Evolutionary conservation across 2,797 vertebrate species (phyloP), one percentile per base, ranked within the genome.

Genomic region (Crenuchus spilurus): DNA sequence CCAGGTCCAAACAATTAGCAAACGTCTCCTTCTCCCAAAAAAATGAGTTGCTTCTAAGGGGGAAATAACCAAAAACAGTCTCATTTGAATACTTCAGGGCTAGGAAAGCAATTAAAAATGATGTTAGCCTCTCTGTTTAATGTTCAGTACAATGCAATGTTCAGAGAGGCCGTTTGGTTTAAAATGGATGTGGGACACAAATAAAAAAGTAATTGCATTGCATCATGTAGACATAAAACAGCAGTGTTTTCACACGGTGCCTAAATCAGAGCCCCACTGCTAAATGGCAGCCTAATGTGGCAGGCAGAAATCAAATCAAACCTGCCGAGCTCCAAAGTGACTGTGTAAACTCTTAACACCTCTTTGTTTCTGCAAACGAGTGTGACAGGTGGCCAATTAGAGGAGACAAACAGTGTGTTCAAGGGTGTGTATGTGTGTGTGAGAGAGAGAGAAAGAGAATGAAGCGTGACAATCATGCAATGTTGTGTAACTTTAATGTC

Each of bases 1-100:
- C 72, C 66, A 78, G 60, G 39, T 44, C 35, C 51, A 22, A 60
- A 66, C 74, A 71, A 79, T 68, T 70, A 70, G 69, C 52, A 44
- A 31, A 42, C 8, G 51, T 42, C 41, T 71, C 28, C 44, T 51
- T 79, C n/a, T n/a, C n/a, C n/a, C n/a, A n/a, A n/a, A n/a, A 70
- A 51, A 79, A 70, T 16, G 5, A 26, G n/a, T 8, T 61, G 66
- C 61, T 55, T 64, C 18, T 22, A 60, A 78, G 67, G 55, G 35
- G 51, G 73, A 68, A 14, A 16, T 14, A 54, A 54, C 3, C 28
- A 7, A 54, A 54, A 30, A 54, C n/a, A n/a, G 26, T 33, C 39
- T 33, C 2, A 74, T 70, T 70, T 74, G 42, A 74, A 41, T 26
- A 31, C 58, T 28, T 33, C n/a, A 30, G 54, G 61, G 57, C 46